These are phyloP conservation scores for Hylyphantes graminicola DNA, from an alignment of 1,140 invertebrate species.

Conservation along the genomic window DNA sequence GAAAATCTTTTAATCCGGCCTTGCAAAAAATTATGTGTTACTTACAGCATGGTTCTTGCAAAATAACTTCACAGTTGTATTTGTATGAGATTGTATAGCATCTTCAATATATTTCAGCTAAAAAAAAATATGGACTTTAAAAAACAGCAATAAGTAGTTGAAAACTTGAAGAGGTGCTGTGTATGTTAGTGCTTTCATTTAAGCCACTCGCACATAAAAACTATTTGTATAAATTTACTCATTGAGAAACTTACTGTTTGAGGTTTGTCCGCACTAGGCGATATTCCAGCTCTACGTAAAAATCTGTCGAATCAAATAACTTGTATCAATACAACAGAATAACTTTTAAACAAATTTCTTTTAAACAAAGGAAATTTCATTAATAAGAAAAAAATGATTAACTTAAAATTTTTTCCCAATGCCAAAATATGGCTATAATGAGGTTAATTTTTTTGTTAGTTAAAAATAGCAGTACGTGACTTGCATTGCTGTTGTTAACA, in stretches of 20 bases:
- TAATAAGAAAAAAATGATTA: not conserved
- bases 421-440: no score
- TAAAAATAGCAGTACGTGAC: no score
- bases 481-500: no score
- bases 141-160: not conserved
- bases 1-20: no score
- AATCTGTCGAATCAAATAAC: not conserved
- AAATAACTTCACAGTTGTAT: constrained; percentile 33
- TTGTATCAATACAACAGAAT: not conserved
- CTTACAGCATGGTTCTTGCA: constrained; percentile 39
- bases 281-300: constrained; percentile 20
- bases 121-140: not conserved
- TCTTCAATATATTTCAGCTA: constrained; percentile 31
- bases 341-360: not conserved
- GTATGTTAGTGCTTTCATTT: no score
- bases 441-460: no score
- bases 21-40: no score
- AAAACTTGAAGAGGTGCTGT: no score
- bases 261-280: constrained; percentile 3
- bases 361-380: not conserved
- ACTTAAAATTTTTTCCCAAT: no score
- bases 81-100: constrained; percentile 4
- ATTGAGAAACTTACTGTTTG: constrained; percentile 1
- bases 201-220: no score
- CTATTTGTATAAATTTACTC: not conserved